Base-by-base conservation (phyloP, 2,797 vertebrate species). In the Ptychadena robeensis region DNA sequence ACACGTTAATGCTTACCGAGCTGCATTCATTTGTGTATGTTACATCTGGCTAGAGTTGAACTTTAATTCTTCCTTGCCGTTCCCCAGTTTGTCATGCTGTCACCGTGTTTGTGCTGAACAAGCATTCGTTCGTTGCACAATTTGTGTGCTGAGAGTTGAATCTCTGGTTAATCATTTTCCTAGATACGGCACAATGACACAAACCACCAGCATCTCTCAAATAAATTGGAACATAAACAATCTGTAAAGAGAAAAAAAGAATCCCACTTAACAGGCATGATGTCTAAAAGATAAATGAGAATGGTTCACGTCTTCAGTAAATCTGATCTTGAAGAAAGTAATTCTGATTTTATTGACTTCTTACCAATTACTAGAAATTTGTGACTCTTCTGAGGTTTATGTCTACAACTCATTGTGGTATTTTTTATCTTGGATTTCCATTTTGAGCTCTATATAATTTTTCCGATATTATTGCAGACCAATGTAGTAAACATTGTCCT, bases 111-210 rank as follows among this genome's bases (percentile, higher is more conserved):
- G 35, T 77, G 73, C 66, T 77, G 81, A 77, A 35, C 81, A 78
- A 70, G 32, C 74, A 72, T 7, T 28, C 27, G 32, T 27, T 57
- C 48, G 28, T 57, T 76, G 44, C 68, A 71, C 73, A 83, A 83
- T 71, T 15, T 78, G 38, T 71, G 59, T 38, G 25, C 32, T 12
- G 48, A 64, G 27, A n/a, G 22, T 15, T 69, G 34, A 25, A 32
- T 44, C 34, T 53, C 73, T 78, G 68, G 81, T 83, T 83, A 83
- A 83, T 83, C 61, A 78, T 83, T 72, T 40, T 57, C 28, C 32
- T 28, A 14, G 37, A 64, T 25, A 30, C 27, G 53, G 27, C 22
- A 40, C 66, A 76, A 65, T 2, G 15, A 69, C 72, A 76, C n/a
- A 4, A 57, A n/a, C 31, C 53, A 57, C 48, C 15, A 22, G 79